phyloP scores from a whole-genome alignment of 1,140 invertebrate species.

The Vollenhovia emeryi region DNA sequence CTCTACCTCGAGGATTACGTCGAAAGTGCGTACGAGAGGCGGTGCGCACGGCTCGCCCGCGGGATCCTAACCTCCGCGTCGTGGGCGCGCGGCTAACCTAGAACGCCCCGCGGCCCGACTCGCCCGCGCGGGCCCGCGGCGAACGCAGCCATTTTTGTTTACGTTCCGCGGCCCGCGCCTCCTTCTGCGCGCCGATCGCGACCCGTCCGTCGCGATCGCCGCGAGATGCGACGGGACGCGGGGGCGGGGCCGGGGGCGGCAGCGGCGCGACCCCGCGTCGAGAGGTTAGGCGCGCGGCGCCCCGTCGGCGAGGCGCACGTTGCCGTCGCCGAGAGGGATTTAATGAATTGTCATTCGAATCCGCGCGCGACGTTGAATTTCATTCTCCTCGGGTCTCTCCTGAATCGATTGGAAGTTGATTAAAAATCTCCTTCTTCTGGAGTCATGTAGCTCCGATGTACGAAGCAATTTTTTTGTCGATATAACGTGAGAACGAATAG shows the following conservation, averaged over 20 bases:
- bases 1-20: slow-evolving; percentile 98
- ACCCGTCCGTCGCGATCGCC: background rate
- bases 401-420: background rate
- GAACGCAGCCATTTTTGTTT: slow-evolving; percentile 47
- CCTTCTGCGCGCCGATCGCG: slow-evolving; percentile 8
- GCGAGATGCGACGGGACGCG: background rate
- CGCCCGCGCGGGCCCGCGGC: background rate
- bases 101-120: background rate
- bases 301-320: background rate
- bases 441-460: background rate
- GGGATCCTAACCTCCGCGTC: slow-evolving; percentile 22
- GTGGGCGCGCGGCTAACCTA: slow-evolving; percentile 19
- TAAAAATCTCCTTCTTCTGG: background rate
- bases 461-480: background rate
- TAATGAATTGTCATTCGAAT: background rate
- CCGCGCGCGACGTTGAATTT: background rate
- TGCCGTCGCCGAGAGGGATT: background rate
- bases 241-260: background rate
- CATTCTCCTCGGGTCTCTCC: background rate
- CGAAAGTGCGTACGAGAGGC: slow-evolving; percentile 92
- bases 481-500: background rate
- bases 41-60: slow-evolving; percentile 58
- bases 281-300: slow-evolving; percentile 28
- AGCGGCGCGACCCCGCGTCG: background rate
- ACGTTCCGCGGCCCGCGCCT: background rate